Percentiles rank a stretch among this genome's conserved stretches.
Conservation (phyloP, 2,797 vertebrate species). For the Onychomys arenicola region DNA sequence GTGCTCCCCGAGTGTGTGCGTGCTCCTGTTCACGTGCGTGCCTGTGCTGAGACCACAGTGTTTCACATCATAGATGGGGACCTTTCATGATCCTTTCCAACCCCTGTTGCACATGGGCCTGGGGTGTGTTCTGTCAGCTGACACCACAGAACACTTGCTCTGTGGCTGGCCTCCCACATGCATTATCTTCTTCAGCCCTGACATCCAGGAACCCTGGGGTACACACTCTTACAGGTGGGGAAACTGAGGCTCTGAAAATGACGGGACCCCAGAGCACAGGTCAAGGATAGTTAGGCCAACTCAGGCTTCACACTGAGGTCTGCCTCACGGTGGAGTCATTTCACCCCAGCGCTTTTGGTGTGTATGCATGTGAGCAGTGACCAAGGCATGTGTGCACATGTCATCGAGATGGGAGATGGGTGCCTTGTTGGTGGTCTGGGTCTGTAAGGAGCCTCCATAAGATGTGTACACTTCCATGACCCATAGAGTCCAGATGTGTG, state of each 20-base stretch:
- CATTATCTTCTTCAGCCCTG: neutral
- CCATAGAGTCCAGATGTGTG: neutral
- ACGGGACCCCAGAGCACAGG: neutral
- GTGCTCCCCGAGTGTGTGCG: neutral
- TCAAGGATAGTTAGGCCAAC: neutral
- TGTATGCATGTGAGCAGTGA: neutral
- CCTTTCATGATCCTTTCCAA: neutral
- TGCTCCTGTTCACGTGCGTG: fast-evolving
- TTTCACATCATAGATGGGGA: neutral
- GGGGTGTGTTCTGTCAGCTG: neutral
- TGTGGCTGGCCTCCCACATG: neutral
- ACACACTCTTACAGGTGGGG: neutral
- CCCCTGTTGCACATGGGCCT: neutral
- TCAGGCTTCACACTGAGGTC: neutral
- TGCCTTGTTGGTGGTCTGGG: neutral
- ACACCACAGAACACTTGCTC: fast-evolving
- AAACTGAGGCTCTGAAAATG: constrained; percentile 38
- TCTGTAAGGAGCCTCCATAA: neutral
- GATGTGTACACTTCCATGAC: neutral
- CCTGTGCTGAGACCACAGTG: neutral
- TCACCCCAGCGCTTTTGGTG: no score
- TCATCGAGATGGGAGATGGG: neutral
- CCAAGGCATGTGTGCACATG: fast-evolving
- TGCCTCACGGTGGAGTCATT: neutral
- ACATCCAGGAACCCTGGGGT: neutral